Conservation (phyloP, 2,888 invertebrate genomes). For the Dolichopus griseipennis region DNA sequence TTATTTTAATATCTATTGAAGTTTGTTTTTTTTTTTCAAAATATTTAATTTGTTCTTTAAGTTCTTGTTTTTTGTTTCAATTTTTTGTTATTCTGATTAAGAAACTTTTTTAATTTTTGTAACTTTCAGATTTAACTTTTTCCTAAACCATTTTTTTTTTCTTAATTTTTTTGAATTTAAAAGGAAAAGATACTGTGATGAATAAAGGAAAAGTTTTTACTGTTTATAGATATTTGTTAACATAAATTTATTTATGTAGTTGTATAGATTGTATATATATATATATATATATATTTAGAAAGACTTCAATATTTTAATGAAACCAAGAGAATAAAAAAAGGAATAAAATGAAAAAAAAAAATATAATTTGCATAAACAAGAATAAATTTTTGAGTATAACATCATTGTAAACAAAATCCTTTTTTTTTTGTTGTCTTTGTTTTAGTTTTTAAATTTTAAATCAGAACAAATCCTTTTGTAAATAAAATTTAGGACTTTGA, state of each 20-base stretch:
- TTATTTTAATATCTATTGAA: no score
- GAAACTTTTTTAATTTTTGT: neutral
- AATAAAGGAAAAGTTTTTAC: no score
- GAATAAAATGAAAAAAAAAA: neutral
- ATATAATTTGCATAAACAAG: neutral
- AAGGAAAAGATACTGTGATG: no score
- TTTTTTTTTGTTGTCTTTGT: neutral
- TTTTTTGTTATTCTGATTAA: neutral
- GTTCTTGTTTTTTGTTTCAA: no score
- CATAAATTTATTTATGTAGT: neutral
- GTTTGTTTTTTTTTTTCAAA: no score
- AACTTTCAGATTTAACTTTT: neutral
- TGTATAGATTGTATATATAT: no score
- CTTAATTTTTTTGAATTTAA: neutral
- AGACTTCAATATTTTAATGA: neutral
- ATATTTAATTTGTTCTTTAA: no score
- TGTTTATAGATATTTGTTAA: no score
- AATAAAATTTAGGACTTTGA: neutral
- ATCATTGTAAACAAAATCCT: constrained; percentile 1
- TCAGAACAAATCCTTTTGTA: neutral
- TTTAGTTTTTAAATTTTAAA: no score
- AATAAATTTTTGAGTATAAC: neutral
- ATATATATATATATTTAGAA: neutral
- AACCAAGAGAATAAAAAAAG: neutral
- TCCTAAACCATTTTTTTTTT: neutral